Base-by-base conservation (phyloP, 2,888 invertebrate genomes). In the Slavum lentiscoides region DNA sequence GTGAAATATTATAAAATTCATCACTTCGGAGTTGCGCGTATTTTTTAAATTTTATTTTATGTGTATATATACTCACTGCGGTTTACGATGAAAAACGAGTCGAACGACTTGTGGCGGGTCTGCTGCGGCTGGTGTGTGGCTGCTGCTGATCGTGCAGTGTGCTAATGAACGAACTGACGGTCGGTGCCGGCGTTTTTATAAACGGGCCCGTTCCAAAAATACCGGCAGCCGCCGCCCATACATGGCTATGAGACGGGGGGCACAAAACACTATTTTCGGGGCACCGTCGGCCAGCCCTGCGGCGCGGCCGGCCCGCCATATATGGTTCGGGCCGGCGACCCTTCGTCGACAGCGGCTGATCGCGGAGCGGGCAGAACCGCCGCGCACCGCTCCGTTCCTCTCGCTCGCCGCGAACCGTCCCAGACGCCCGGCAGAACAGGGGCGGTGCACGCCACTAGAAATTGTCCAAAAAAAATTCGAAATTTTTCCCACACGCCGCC, bases 261-360 rank as follows among this genome's bases (percentile, higher is more conserved):
- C 80, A 64, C 80, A 43, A 55, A 58, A 80, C 80, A 80, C 80
- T 80, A 80, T 80, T 80, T 80, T 80, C 80, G 80, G 80, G 80
- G 80, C 77, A 69, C 77, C 61, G 77, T 61, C 76, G 55, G 49
- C 75, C 75, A 58, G 69, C 61, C 69, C 69, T 49, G 61, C 62
- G 75, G 66, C 61, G 55, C 77, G 53, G 64, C 39, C 62, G 77
- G 74, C 62, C 69, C 49, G 55, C 62, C 69, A 74, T 74, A 74
- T 74, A 74, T 74, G 74, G 74, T 30, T 74, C 74, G 74, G 43
- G 64, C 59, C 74, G 61, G 74, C 70, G 55, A 58, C 70, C 70
- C 69, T 69, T 30, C 49, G 37, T 37, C 30, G 30, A 30, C 30
- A 1, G n/a, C 15, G 43, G 23, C 30, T 30, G 30, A 30, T 30